These are phyloP conservation scores for Nymphalis urticae DNA, from an alignment of 2,888 invertebrate species.

Conservation along the genomic window DNA sequence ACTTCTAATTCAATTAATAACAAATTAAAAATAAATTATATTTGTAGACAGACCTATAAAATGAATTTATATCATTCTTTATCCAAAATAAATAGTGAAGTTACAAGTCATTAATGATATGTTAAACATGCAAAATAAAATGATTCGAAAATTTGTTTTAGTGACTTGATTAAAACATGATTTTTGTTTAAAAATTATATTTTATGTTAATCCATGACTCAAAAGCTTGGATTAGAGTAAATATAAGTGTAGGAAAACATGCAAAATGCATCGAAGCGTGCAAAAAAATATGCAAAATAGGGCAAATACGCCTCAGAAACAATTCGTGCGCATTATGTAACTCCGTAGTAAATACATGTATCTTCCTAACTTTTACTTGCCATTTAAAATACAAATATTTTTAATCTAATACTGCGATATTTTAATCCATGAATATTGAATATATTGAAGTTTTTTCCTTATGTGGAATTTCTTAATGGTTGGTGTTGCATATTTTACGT, in stretches of 20 bases:
- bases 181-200: too few relatives aligned
- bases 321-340: conserved; percentile 35
- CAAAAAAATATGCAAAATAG: conserved; percentile 38
- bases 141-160: too few relatives aligned
- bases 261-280: conserved; percentile 34
- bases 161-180: too few relatives aligned
- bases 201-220: too few relatives aligned
- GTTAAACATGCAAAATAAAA: too few relatives aligned
- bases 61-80: too few relatives aligned
- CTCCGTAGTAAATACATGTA: conserved; percentile 20
- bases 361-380: conserved; percentile 6
- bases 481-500: not conserved
- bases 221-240: not conserved
- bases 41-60: too few relatives aligned
- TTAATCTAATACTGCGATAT: conserved; percentile 11
- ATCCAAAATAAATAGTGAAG: too few relatives aligned
- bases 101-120: too few relatives aligned
- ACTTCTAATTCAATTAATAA: too few relatives aligned
- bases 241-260: conserved; percentile 28
- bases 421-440: not conserved
- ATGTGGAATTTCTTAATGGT: not conserved
- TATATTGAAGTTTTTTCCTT: not conserved
- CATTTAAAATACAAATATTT: conserved; percentile 12
- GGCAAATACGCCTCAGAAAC: conserved; percentile 35
- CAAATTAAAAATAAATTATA: too few relatives aligned